Conservation (phyloP, 2,888 invertebrate species). For the Drosophila greeni region DNA sequence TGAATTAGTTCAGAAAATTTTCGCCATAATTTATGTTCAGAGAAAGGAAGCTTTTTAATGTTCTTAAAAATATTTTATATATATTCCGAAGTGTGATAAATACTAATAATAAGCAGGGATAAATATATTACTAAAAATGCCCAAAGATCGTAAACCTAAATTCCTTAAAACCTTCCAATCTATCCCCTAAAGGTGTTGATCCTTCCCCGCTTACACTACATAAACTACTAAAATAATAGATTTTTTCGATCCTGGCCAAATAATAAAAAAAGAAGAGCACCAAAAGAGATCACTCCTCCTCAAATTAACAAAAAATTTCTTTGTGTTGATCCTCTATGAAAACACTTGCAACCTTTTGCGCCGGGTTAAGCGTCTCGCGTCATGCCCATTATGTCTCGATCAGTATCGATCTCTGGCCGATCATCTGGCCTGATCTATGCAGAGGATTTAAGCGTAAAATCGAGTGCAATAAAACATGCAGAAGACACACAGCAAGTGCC, state of each 20-base stretch:
- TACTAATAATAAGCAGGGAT: too few relatives aligned
- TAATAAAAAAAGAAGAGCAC: not conserved
- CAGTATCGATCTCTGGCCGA: constrained; percentile 31
- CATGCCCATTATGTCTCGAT: constrained; percentile 54
- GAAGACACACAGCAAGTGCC: constrained; percentile 56
- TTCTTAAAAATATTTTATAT: too few relatives aligned
- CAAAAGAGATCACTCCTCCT: constrained; percentile 12
- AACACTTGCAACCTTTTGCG: constrained; percentile 34
- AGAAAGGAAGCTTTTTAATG: too few relatives aligned
- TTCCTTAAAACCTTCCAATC: not conserved
- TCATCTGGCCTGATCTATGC: constrained; percentile 35
- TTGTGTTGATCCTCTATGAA: constrained; percentile 37
- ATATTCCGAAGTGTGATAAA: too few relatives aligned
- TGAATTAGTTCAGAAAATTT: constrained; percentile 1
- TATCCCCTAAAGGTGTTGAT: not conserved
- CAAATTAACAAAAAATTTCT: not conserved
- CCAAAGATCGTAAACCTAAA: not conserved
- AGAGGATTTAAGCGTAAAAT: constrained; percentile 64
- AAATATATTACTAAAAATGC: not conserved
- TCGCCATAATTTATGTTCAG: not conserved
- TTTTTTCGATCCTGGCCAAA: not conserved
- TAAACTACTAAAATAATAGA: constrained; percentile 12
- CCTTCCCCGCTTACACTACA: not conserved
- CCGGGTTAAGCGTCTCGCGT: constrained; percentile 62
- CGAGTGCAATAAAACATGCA: constrained; percentile 65